Evolutionary conservation across 1,140 invertebrate genomes (phyloP), one percentile per base, ranked within the genome.

Genomic region (Hermetia illucens): DNA sequence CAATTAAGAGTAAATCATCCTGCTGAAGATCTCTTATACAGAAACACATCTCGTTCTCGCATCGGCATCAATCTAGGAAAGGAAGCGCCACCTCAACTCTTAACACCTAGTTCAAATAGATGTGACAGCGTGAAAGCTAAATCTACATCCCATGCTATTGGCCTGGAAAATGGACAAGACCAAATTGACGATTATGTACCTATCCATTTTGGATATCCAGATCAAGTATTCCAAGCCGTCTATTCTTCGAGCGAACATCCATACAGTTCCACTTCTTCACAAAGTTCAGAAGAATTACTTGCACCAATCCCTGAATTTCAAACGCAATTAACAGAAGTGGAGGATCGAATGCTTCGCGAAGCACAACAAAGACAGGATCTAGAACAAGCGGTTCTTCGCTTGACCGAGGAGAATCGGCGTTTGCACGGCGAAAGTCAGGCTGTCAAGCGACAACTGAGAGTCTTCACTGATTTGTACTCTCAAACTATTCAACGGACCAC

Each of bases 391-490:
- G 80, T 88, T 3, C 71, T 79, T 37, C 70, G 82, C 31, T 62
- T 94, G 31, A 67, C 80, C 22, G 77, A 85, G 31, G 85, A 92
- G 53, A 94, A 94, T 62, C 71, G 77, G 6, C 73, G 86, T 24
- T 63, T 92, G 9, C 82, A 89, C 47, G 85, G 90, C 44, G 87
- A 92, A 57, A 87, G 82, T 15, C 81, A 87, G 41, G 79, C 80
- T 20, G 87, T 88, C 17, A 82, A 86, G 8, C 81, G 86, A 48
- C 88, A 93, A 52, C 69, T 94, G 8, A 71, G 85, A 16, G 77
- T 82, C 46, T 91, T 92, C 58, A 91, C 87, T 6, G 87, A 93
- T 57, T 94, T 88, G 88, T 89, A 92, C 48, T 88, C 89, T 51
- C 75, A 83, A 50, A 89, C 83, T 20, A 84, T 89, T 45, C n/a